phyloP scores from a whole-genome alignment of 2,888 invertebrate genomes.

The Tetranychus truncatus region DNA sequence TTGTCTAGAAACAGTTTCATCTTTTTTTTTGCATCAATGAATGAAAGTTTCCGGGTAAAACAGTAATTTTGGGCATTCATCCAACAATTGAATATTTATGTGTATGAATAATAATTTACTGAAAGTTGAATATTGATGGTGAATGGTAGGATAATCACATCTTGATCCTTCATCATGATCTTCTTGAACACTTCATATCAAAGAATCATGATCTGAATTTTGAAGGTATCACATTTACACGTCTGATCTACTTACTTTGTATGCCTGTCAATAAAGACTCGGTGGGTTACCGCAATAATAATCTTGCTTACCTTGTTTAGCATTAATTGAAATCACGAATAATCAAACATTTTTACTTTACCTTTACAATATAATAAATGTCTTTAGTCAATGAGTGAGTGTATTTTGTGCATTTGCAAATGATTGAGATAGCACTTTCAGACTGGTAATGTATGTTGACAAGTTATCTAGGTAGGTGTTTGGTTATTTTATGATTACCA shows the following conservation, averaged over 20 bases:
- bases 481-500: not conserved
- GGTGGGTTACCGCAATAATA: not conserved
- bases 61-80: not conserved
- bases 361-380: not conserved
- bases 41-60: not conserved
- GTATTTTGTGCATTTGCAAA: not conserved
- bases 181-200: not conserved
- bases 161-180: not conserved
- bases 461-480: not conserved
- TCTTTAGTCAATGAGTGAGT: not conserved
- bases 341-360: not conserved
- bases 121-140: not conserved
- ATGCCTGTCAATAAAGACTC: not conserved
- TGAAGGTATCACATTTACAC: not conserved
- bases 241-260: not conserved
- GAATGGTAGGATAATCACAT: not conserved
- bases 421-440: not conserved
- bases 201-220: not conserved
- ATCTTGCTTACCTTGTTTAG: not conserved
- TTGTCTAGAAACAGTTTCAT: not conserved
- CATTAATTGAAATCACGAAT: not conserved
- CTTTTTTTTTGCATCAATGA: not conserved
- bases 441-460: not conserved
- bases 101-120: not conserved
- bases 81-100: not conserved